Percentiles rank a stretch among this genome's conserved stretches.
Conservation (phyloP, 2,113 vertebrate species). For the Aleadryas rufinucha region DNA sequence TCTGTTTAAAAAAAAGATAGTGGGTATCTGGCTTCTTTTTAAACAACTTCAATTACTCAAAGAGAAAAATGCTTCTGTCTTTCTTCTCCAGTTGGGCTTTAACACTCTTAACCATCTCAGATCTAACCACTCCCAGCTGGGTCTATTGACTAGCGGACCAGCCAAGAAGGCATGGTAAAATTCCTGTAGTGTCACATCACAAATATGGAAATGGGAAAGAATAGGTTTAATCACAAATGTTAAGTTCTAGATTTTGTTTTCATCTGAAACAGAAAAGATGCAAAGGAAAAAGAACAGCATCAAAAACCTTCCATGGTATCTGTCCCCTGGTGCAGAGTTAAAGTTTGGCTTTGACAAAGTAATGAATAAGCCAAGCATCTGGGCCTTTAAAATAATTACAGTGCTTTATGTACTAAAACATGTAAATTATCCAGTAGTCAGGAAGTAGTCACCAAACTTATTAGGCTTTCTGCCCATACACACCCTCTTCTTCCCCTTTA, state of each 20-base stretch:
- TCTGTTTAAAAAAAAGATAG: background rate
- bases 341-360: background rate
- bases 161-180: background rate
- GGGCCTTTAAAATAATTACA: background rate
- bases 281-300: background rate
- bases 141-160: background rate
- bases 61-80: background rate
- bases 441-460: background rate
- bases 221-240: background rate
- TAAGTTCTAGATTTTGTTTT: background rate
- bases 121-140: background rate
- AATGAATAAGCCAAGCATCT: background rate
- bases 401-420: background rate
- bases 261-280: background rate
- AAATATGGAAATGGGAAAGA: background rate
- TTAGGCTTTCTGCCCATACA: background rate
- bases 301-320: background rate
- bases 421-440: background rate
- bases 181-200: background rate
- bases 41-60: background rate
- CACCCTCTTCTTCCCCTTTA: background rate
- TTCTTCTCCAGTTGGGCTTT: background rate
- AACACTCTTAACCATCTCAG: background rate
- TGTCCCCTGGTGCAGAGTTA: background rate
- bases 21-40: background rate